phyloP scores from a whole-genome alignment of 2,888 invertebrate genomes.

The Blastobasis lacticolella region DNA sequence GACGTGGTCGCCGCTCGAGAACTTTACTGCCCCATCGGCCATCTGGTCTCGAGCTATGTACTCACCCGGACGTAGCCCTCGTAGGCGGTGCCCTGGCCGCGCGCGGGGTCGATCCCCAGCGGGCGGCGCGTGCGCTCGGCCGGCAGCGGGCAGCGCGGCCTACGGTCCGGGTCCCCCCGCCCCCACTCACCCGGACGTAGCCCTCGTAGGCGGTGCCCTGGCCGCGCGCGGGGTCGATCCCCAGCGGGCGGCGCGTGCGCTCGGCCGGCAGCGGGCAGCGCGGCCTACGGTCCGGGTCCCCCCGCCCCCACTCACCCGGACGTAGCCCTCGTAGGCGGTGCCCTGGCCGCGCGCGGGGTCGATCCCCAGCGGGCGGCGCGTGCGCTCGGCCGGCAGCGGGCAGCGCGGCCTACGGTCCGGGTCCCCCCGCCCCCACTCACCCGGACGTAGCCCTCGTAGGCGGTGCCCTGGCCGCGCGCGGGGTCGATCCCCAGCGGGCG shows the following conservation, averaged over 20 bases:
- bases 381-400: conserved; percentile 93
- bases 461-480: conserved; percentile 91
- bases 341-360: conserved; percentile 96
- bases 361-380: conserved; percentile 91
- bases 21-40: no score
- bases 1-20: no score
- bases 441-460: conserved; percentile 79
- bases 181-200: conserved; percentile 65
- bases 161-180: no score
- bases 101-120: conserved; percentile 92
- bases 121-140: conserved; percentile 92
- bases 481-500: conserved; percentile 95
- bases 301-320: no score
- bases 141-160: conserved; percentile 92
- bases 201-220: conserved; percentile 89
- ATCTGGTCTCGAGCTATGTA: no score
- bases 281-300: no score
- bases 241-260: conserved; percentile 90
- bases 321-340: conserved; percentile 80
- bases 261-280: conserved; percentile 95
- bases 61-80: conserved; percentile 76
- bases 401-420: no score
- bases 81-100: conserved; percentile 91
- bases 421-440: no score
- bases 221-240: conserved; percentile 94